Conservation (phyloP, 2,797 vertebrate genomes). For the Eulemur albifrons region DNA sequence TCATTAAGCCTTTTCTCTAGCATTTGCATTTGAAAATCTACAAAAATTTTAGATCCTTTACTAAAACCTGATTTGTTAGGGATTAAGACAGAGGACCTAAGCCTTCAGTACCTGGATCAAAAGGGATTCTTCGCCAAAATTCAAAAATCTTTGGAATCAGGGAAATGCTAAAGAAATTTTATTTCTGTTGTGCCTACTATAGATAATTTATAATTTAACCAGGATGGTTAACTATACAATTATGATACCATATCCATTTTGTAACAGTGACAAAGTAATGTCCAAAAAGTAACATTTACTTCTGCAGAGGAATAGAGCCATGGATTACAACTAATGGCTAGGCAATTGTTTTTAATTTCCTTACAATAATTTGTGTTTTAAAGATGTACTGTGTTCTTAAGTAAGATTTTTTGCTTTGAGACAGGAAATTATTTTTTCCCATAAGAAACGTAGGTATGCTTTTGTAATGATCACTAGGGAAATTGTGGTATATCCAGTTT, state of each 20-base stretch:
- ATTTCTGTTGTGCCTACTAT: not conserved
- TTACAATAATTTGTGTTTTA: slow-evolving; percentile 1
- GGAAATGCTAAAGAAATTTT: not conserved
- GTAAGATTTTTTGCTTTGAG: not conserved
- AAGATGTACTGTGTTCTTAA: not conserved
- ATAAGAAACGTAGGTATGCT: not conserved
- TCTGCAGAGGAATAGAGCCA: not conserved
- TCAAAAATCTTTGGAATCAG: not conserved
- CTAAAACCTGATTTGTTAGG: not conserved
- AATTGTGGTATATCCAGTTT: not conserved
- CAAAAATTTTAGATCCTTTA: not conserved
- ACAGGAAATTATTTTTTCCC: slow-evolving; percentile 21
- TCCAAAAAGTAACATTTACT: not conserved
- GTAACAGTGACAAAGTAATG: not conserved
- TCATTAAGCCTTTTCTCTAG: not conserved
- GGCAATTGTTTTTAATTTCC: not conserved
- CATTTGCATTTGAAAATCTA: not conserved
- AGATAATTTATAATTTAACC: not conserved
- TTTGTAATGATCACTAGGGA: not conserved
- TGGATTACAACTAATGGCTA: not conserved
- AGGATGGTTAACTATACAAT: not conserved
- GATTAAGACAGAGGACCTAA: not conserved
- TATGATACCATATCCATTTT: not conserved
- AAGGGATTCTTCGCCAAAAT: not conserved
- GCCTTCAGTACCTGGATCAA: not conserved